Evolutionary conservation across 2,888 invertebrate species (phyloP).

Genomic region (Andrena flavipes): DNA sequence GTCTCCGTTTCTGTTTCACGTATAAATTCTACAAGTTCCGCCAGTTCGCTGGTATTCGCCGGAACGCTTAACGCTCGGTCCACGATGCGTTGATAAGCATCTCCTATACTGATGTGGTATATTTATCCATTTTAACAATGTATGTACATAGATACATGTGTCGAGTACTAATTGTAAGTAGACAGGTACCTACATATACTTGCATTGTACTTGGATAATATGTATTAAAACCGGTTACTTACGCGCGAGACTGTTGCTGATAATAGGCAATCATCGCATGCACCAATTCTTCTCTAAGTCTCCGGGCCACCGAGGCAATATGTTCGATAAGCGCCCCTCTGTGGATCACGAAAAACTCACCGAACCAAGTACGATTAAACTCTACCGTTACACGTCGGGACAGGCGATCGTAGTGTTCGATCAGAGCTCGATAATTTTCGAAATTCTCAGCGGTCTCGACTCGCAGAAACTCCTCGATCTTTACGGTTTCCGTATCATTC

Average conservation of each 20-base stretch:
- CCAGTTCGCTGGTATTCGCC: conserved; percentile 93
- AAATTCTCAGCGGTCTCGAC: conserved; percentile 87
- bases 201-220: too few species aligned
- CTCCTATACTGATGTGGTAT: conserved; percentile 86
- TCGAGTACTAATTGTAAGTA: too few species aligned
- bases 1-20: conserved; percentile 90
- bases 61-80: conserved; percentile 93
- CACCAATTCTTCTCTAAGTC: conserved; percentile 89
- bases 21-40: conserved; percentile 92
- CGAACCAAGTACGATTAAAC: conserved; percentile 88
- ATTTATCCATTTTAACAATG: not conserved
- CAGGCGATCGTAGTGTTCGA: conserved; percentile 88
- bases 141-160: too few species aligned
- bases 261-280: conserved; percentile 92
- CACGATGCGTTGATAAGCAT: conserved; percentile 93
- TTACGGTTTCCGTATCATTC: conserved; percentile 87
- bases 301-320: conserved; percentile 89
- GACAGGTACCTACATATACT: too few species aligned
- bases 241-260: conserved; percentile 91
- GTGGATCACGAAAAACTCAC: conserved; percentile 95
- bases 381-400: conserved; percentile 87
- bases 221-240: conserved; percentile 77
- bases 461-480: conserved; percentile 89
- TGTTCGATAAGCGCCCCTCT: conserved; percentile 91
- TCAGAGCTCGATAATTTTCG: conserved; percentile 87